Conservation (phyloP, 2,888 invertebrate genomes). For the Sabellastarte sp. region DNA sequence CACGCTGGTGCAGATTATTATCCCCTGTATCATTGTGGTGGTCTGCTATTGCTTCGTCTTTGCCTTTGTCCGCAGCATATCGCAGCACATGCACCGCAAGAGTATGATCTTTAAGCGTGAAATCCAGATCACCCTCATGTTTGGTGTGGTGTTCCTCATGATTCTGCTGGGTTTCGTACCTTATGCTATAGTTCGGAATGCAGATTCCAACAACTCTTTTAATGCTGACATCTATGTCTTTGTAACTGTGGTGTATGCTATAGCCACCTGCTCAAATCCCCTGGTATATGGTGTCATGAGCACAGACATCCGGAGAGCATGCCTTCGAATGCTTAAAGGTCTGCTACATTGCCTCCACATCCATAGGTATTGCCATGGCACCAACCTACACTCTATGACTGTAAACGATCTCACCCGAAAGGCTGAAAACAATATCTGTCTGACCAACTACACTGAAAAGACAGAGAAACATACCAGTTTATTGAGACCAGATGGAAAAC, state of each 20-base stretch:
- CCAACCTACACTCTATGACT: too few species aligned
- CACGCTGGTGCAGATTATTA: slow-evolving; percentile 48
- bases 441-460: too few species aligned
- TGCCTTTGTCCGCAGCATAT: slow-evolving; percentile 47
- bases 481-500: too few species aligned
- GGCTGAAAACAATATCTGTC: too few species aligned
- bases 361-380: neutral
- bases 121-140: slow-evolving; percentile 58
- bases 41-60: slow-evolving; percentile 54
- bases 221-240: slow-evolving; percentile 53
- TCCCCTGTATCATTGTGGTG: slow-evolving; percentile 53
- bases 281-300: slow-evolving; percentile 57
- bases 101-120: slow-evolving; percentile 38
- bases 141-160: slow-evolving; percentile 54
- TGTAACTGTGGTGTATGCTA: slow-evolving; percentile 53
- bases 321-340: slow-evolving; percentile 14
- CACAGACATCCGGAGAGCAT: slow-evolving; percentile 46
- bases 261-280: slow-evolving; percentile 53
- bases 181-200: slow-evolving; percentile 51
- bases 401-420: too few species aligned
- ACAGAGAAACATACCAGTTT: too few species aligned
- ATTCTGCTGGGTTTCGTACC: slow-evolving; percentile 55
- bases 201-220: slow-evolving; percentile 45
- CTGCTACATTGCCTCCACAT: neutral
- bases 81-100: slow-evolving; percentile 28